Evolutionary conservation across 1,140 invertebrate genomes (phyloP), one percentile per base, ranked within the genome.

Genomic region (Orchesella cincta): DNA sequence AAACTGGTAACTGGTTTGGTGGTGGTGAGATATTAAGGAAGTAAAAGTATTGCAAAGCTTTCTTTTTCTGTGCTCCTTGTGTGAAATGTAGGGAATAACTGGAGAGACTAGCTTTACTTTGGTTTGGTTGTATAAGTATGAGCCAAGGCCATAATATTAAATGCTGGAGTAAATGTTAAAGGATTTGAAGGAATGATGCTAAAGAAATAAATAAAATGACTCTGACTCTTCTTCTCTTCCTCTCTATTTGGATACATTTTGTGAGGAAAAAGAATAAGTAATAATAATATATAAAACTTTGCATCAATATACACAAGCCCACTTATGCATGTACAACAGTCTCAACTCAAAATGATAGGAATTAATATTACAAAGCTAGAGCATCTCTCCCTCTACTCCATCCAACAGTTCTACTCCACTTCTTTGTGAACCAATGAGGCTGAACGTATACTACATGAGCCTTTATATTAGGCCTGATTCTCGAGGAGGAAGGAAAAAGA

Each of bases 121-220:
- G 12, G 14, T 57, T 57, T 57, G 23, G 39, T 8, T 12, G 39
- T 46, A 3, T 57, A 57, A 57, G 52, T 26, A 18, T 57, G 8
- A 57, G 52, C 52, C 52, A 57, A 57, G 52, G 52, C 52, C 52
- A n/a, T 57, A 57, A 18, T 57, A 57, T 57, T 57, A 57, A 57
- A 57, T 57, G 52, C 52, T 57, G 14, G 52, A 33, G 62, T 29
- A 67, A 67, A 67, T 67, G 62, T 67, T 33, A 29, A 31, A 67
- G 62, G 62, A 67, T 67, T 67, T 67, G 62, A 67, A 67, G 31
- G 62, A 67, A 57, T 57, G 52, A 57, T 57, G 12, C 52, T 57
- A 57, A 57, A 57, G 52, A 57, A 57, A 67, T 67, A 67, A 67
- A 67, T 67, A 67, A 67, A 67, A 67, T 33, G 26, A 67, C 62